Conservation (phyloP, 2,113 vertebrate species). For the Muntiacus muntjak region DNA sequence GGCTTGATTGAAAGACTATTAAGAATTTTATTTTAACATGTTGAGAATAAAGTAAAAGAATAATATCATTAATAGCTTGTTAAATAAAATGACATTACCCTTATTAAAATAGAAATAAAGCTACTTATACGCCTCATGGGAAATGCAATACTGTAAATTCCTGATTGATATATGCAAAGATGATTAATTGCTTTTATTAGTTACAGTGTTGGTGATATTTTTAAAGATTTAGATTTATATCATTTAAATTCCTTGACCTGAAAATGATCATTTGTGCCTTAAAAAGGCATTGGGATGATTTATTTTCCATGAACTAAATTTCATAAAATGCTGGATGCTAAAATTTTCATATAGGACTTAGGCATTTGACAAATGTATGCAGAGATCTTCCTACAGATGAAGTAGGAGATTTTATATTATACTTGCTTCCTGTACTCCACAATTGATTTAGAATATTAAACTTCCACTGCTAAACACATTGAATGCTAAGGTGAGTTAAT, state of each 20-base stretch:
- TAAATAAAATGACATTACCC: not conserved
- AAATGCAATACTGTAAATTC: not conserved
- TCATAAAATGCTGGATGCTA: not conserved
- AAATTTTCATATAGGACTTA: not conserved
- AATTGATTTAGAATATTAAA: conserved; percentile 27
- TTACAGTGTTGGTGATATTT: not conserved
- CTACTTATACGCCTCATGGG: not conserved
- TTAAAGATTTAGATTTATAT: not conserved
- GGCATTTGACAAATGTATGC: not conserved
- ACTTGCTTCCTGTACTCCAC: not conserved
- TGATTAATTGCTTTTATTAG: not conserved
- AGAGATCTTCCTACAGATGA: not conserved
- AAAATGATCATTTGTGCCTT: not conserved
- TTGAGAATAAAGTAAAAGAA: conserved; percentile 17
- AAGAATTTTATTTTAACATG: not conserved
- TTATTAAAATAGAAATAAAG: conserved; percentile 15
- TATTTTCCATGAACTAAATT: not conserved
- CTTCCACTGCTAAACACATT: not conserved
- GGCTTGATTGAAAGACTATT: not conserved
- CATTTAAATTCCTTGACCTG: not conserved
- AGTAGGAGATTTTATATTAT: not conserved
- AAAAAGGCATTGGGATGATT: not conserved
- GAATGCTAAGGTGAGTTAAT: conserved; percentile 18
- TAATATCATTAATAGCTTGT: not conserved
- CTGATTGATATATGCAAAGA: not conserved